Evolutionary conservation across 92 coral and sea anemone species (phyloP).

Genomic region (Desmophyllum pertusum): DNA sequence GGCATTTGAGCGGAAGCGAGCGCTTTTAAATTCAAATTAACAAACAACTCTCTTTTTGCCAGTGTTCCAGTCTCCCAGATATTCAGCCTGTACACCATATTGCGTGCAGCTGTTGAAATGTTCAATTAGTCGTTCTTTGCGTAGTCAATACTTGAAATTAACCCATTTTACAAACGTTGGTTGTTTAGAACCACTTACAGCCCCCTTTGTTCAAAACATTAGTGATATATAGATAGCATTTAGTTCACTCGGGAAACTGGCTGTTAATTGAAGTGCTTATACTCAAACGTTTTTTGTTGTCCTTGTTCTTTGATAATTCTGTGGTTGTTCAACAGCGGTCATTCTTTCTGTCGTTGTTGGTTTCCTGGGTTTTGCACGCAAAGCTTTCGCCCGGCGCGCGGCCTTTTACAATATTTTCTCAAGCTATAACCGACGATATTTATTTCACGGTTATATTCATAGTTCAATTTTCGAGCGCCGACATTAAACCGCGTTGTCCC

Average conservation of each 20-base stretch:
- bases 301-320: background rate
- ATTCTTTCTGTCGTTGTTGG: background rate
- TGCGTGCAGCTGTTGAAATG: background rate
- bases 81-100: background rate
- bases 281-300: background rate
- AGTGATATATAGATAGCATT: background rate
- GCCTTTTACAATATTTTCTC: background rate
- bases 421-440: background rate
- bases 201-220: background rate
- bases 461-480: background rate
- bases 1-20: background rate
- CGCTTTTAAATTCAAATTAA: background rate
- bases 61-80: background rate
- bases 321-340: background rate
- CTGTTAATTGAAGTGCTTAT: background rate
- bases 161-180: background rate
- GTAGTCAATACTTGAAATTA: conserved; percentile 21
- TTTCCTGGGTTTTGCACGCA: background rate
- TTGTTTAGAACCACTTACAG: conserved; percentile 34
- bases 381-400: background rate
- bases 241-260: background rate
- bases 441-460: background rate
- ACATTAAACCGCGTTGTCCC: background rate
- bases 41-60: background rate
- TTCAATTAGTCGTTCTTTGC: background rate